These are phyloP conservation scores for Pristionchus exspectatus DNA, from an alignment of 2,888 invertebrate genomes.

Conservation along the genomic window DNA sequence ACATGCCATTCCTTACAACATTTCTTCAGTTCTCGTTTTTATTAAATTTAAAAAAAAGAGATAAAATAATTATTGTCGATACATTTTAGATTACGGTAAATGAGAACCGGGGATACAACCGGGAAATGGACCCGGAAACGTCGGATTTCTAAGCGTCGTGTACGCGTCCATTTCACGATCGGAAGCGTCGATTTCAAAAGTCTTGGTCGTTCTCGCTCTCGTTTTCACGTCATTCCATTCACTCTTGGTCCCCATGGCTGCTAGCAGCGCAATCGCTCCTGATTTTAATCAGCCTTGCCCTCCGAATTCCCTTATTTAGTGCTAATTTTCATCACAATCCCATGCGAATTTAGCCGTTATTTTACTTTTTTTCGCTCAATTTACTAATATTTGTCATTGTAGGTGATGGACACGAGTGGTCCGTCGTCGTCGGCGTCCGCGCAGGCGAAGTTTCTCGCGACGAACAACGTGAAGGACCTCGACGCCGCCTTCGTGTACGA, in stretches of 20 bases:
- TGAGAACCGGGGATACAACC: not conserved
- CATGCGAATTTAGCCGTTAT: not conserved
- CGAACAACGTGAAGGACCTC: conserved; percentile 46
- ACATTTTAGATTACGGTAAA: not conserved
- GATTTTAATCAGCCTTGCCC: too few species aligned
- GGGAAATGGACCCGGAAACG: not conserved
- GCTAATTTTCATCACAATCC: not conserved
- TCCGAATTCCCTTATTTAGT: not conserved
- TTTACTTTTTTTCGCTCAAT: not conserved
- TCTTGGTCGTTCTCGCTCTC: too few species aligned
- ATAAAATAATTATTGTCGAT: not conserved
- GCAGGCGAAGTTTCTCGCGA: conserved; percentile 14
- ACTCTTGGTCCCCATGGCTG: too few species aligned
- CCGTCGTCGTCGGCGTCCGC: conserved; percentile 39
- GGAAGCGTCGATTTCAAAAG: too few species aligned
- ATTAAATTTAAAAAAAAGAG: not conserved
- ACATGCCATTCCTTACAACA: not conserved
- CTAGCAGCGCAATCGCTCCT: too few species aligned
- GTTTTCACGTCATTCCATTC: too few species aligned
- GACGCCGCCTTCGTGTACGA: conserved; percentile 50
- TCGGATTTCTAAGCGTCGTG: not conserved
- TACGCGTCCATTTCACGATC: too few species aligned
- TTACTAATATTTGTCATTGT: not conserved
- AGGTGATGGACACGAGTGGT: conserved; percentile 47
- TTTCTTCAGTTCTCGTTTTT: not conserved